Evolutionary conservation across 1,140 invertebrate species (phyloP), one percentile per base, ranked within the genome.

Genomic region (Battus philenor): DNA sequence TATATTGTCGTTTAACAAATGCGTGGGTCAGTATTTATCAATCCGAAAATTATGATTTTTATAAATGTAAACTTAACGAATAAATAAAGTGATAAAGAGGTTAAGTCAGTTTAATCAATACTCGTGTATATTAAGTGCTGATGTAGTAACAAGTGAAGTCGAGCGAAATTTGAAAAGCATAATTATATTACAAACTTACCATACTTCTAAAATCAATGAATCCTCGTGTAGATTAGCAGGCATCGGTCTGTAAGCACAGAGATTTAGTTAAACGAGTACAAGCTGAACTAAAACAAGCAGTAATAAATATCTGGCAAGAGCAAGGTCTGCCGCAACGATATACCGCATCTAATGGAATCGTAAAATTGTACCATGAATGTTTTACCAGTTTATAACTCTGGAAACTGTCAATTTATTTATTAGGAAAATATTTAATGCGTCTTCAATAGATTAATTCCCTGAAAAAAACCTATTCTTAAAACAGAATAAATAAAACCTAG

Each of bases 191-290:
- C 1, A 46, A 29, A 74, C 87, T 87, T 82, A 91, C 90, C 92
- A 93, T n/a, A 93, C 91, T 89, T 93, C 92, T 47, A 93, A 71
- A 53, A 88, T 89, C 4, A 93, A 73, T 10, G 88, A 88, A 56
- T 93, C 92, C 24, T 91, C 90, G 15, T 87, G 86, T 5, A 89
- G 83, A 63, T 89, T 89, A 33, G 91, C 89, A 9, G 77, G 61
- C 44, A 93, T 86, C 5, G 92, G 91, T 53, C 91, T 93, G 69
- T 43, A 87, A 87, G 56, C 44, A 69, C 58, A 57, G 52, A 58
- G 31, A n/a, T 52, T 17, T 43, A 32, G 30, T 45, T 55, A 53
- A 22, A 54, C 18, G 18, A 11, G 8, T 31, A 8, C n/a, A 48
- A 9, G 24, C 15, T 16, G 8, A 8, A 15, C 7, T 26, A 20